Evolutionary conservation across 2,113 vertebrate species (phyloP), one percentile per base, ranked within the genome.

Genomic region (Falco punctatus): DNA sequence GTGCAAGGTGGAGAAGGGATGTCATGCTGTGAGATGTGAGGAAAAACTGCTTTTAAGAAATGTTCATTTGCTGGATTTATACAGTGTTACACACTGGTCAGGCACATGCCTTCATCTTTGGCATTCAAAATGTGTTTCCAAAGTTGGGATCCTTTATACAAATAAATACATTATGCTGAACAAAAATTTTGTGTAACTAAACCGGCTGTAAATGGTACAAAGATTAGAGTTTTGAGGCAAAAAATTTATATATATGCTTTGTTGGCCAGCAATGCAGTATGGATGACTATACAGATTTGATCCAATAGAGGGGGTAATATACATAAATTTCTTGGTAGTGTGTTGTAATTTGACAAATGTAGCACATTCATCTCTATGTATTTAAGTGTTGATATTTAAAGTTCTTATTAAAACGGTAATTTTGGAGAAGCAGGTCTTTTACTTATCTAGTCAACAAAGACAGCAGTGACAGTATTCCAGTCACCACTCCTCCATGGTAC

Each of bases 271-370:
- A 51, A 2, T 11, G 24, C 28, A 21, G 38, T 9, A 21, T 11
- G 6, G 40, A 3, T 13, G n/a, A 74, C 78, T 42, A 4, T 83
- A 35, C 49, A 35, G 38, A 40, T n/a, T 73, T 44, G n/a, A 46
- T 51, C 92, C 96, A 9, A 58, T 17, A 97, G 97, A 96, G 97
- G 97, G 97, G 93, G 81, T 44, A 87, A 89, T 40, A 77, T 22
- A 5, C 84, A 74, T 51, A 49, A 32, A 20, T 12, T 42, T 42
- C 44, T 86, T 49, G 32, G 23, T 23, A 40, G 12, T 4, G 28
- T 59, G 75, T 5, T 54, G 5, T 20, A 15, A 13, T 26, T 51
- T 18, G 32, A 35, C 51, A 58, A 55, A 10, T 32, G 15, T 13
- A 24, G 11, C 33, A 23, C 11, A 2, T 48, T 64, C 15, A 2